Evolutionary conservation across 1,140 invertebrate genomes (phyloP), one percentile per base, ranked within the genome.

Genomic region (Tetraneura akinire): DNA sequence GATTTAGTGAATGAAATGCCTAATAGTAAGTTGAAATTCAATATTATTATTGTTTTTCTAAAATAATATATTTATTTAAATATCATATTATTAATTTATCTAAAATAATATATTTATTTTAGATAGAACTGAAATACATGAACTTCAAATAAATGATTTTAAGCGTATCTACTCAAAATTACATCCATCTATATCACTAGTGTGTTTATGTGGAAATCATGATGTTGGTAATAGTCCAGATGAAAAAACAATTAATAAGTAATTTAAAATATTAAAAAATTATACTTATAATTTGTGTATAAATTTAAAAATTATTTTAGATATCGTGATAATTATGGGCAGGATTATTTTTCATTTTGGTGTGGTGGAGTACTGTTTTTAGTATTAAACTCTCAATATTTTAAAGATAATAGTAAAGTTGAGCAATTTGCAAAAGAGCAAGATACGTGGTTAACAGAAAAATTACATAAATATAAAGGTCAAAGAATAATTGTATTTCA

Each of bases 171-270:
- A 89, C 78, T 82, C 81, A 26, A 84, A 86, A 26, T 80, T 90
- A 10, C 83, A 88, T 82, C 83, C 83, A 11, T 82, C 84, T 1
- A 87, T 90, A 45, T 87, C 88, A 51, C 80, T 89, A 57, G 84
- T 90, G 70, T 89, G 88, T 80, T 86, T 90, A 21, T 89, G 88
- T 83, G 89, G 89, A 3, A 90, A 90, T 83, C 89, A 90, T 83
- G 89, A 90, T 82, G 83, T 90, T 13, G 88, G 88, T 3, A 84
- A 90, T 81, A 83, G 80, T 10, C 89, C 89, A 47, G 88, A 87
- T 18, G 60, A 71, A 9, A 80, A 86, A 71, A 84, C 85, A 11
- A 82, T 90, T 42, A 64, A 83, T 0, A 81, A 73, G 84, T 85
- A 81, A 83, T 76, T 49, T 37, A 21, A n/a, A 37, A 4, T 10